Evolutionary conservation across 2,113 vertebrate species (phyloP).

Genomic region (Charadrius vociferus): DNA sequence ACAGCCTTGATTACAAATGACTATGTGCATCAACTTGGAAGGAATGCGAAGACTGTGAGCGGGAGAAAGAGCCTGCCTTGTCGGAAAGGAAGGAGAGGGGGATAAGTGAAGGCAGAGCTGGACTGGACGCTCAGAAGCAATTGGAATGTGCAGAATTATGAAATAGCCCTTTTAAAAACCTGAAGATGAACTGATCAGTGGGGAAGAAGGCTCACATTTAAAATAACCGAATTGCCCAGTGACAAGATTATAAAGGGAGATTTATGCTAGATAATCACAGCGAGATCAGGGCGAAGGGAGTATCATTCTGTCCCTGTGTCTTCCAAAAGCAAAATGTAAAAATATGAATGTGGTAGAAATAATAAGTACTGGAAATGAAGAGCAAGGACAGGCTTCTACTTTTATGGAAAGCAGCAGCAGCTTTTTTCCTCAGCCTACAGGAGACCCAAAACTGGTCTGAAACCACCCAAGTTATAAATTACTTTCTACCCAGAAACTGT

Average conservation of each 20-base stretch:
- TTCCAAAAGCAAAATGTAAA: conserved; percentile 65
- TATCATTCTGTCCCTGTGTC: conserved; percentile 5
- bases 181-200: conserved; percentile 45
- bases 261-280: conserved; percentile 24
- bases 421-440: not conserved
- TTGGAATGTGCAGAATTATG: not conserved
- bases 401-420: conserved; percentile 5
- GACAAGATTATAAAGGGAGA: conserved; percentile 26
- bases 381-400: not conserved
- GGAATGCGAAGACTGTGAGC: not conserved
- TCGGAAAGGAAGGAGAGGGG: not conserved
- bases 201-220: conserved; percentile 18
- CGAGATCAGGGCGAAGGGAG: not conserved
- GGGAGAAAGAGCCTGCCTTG: not conserved
- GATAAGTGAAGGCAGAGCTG: not conserved
- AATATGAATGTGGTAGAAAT: conserved; percentile 30
- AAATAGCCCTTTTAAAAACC: conserved; percentile 47
- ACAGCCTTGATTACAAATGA: conserved; percentile 32
- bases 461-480: not conserved
- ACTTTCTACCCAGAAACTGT: not conserved
- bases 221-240: not conserved
- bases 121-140: not conserved
- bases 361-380: not conserved
- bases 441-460: not conserved
- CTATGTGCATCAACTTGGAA: conserved; percentile 35